Evolutionary conservation across 1,140 invertebrate species (phyloP).

Genomic region (Galendromus occidentalis): DNA sequence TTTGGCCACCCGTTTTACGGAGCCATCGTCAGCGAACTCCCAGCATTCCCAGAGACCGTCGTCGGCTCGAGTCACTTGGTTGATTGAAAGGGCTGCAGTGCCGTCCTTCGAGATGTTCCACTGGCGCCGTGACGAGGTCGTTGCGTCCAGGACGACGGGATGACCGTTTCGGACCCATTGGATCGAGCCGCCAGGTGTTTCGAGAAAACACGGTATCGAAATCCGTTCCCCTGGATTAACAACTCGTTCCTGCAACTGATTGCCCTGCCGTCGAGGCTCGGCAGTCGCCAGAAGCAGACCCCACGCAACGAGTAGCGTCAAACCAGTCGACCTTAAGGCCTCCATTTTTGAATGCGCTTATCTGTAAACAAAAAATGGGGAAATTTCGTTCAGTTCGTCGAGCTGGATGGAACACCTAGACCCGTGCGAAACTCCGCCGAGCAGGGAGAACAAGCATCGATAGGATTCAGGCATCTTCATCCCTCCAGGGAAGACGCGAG

Average conservation of each 20-base stretch:
- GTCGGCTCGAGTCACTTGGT: conserved; percentile 17
- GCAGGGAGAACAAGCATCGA: too few relatives aligned
- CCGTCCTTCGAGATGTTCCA: conserved; percentile 22
- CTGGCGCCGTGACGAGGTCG: conserved; percentile 18
- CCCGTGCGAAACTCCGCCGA: too few relatives aligned
- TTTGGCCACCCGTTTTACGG: conserved; percentile 17
- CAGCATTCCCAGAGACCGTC: conserved; percentile 22
- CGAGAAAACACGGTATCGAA: conserved; percentile 21
- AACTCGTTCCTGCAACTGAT: neutral
- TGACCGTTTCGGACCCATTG: conserved; percentile 20
- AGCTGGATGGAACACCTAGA: too few relatives aligned
- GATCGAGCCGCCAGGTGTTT: conserved; percentile 20
- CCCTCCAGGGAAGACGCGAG: too few relatives aligned
- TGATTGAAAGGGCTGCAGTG: conserved; percentile 19
- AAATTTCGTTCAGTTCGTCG: too few relatives aligned
- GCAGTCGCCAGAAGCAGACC: neutral
- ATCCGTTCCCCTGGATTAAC: conserved; percentile 19
- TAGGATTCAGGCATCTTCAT: too few relatives aligned
- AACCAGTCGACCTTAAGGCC: too few relatives aligned
- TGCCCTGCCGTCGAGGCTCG: neutral
- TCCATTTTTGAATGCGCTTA: too few relatives aligned
- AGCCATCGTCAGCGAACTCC: conserved; percentile 18
- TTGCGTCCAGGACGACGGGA: conserved; percentile 18
- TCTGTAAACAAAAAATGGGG: too few relatives aligned
- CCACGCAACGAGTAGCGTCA: too few relatives aligned